Base-by-base conservation (phyloP, 1,140 invertebrate genomes). In the Scaptodrosophila lebanonensis region DNA sequence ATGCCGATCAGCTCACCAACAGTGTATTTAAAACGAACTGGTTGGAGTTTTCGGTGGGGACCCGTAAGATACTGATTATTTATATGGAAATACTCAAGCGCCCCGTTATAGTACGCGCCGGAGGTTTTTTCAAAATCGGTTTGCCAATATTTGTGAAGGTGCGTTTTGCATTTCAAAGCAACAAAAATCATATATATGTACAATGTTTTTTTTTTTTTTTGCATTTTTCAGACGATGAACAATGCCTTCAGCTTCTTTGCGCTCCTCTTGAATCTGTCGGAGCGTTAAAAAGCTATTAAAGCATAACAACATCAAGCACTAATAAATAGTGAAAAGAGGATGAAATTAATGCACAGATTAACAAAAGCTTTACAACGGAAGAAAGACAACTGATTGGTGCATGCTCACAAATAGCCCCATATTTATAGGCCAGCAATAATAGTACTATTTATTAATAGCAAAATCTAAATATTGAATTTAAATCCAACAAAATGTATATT, bases 221-320 rank as follows among this genome's bases (percentile, higher is more conserved):
- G 15, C n/a, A n/a, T 3, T 3, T 58, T 40, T 12, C 47, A 82
- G 75, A 82, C 75, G 20, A 82, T 82, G 36, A 82, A 85, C 54
- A 85, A 85, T 65, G 83, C 83, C 3, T 85, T 85, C 51, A 83
- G 60, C 11, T 70, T 85, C 38, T 76, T 85, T 53, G 83, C 83
- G 4, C 39, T 85, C 30, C 63, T 85, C 13, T 45, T 85, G 29
- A 85, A 85, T 57, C 44, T 85, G 38, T 75, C 67, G 11, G 83
- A 83, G 43, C 77, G n/a, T n/a, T n/a, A n/a, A n/a, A 64, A 51
- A 49, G 16, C 16, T 33, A 27, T 9, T 5, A 35, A 9, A 35
- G 13, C 13, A 35, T 11, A 29, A 29, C 27, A 6, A 5, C 9
- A 35, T 13, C 3, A 35, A 35, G 32, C 32, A 35, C 4, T 11